Evolutionary conservation across 2,888 invertebrate genomes (phyloP).

Genomic region (Torymus tubicola): DNA sequence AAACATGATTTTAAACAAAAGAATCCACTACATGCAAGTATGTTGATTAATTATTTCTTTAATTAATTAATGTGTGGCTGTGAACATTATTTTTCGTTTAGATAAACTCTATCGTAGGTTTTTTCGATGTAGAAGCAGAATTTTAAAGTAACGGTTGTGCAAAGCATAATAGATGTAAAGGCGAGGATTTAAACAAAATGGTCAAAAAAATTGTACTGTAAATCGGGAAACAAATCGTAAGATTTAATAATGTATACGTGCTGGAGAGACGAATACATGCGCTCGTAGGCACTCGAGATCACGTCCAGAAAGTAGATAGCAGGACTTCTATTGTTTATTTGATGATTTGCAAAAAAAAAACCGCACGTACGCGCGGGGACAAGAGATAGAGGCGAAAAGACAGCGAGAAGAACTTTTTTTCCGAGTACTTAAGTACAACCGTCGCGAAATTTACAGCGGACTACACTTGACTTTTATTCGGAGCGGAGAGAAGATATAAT

Average conservation of each 20-base stretch:
- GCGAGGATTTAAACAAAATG: constrained; percentile 38
- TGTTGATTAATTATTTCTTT: constrained; percentile 61
- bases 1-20: constrained; percentile 42
- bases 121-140: constrained; percentile 52
- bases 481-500: constrained; percentile 1
- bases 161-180: constrained; percentile 56
- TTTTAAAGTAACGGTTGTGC: constrained; percentile 53
- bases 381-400: constrained; percentile 6
- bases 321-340: constrained; percentile 7
- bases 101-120: constrained; percentile 54
- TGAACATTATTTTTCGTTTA: constrained; percentile 64
- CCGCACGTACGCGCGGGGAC: too few species aligned
- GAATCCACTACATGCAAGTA: constrained; percentile 58
- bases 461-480: constrained; percentile 27
- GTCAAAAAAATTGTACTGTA: constrained; percentile 21
- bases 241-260: constrained; percentile 27
- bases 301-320: too few species aligned
- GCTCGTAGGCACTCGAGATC: constrained; percentile 38
- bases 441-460: background rate
- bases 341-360: background rate
- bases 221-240: constrained; percentile 42
- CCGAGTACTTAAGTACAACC: constrained; percentile 44
- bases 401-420: constrained; percentile 13
- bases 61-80: constrained; percentile 76
- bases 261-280: background rate